Conservation (phyloP, 1,140 invertebrate species). For the Habropoda laboriosa region DNA sequence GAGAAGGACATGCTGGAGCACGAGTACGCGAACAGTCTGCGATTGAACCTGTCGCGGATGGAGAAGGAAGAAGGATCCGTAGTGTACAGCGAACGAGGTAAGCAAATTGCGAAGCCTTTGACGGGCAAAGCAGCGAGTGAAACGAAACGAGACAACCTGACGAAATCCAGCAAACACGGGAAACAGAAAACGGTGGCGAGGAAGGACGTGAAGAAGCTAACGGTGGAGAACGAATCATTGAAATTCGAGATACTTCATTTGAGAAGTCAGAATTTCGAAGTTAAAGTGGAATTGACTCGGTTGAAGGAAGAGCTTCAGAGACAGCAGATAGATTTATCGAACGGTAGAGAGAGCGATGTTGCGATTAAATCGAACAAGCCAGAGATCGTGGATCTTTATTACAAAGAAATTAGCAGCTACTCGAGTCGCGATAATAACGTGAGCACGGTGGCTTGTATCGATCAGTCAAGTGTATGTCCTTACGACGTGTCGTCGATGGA, state of each 20-base stretch:
- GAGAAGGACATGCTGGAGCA: conserved; percentile 22
- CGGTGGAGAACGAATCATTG: conserved; percentile 40
- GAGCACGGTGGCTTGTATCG: background rate
- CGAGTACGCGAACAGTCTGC: background rate
- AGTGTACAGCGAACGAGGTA: background rate
- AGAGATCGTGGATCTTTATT: conserved; percentile 23
- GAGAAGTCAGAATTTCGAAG: conserved; percentile 25
- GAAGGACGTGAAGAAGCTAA: conserved; percentile 23
- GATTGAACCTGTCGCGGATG: background rate
- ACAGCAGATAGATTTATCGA: background rate
- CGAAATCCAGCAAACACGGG: background rate
- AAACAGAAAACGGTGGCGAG: conserved; percentile 29
- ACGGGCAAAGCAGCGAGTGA: background rate
- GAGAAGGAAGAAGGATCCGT: background rate
- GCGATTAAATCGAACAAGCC: conserved; percentile 7
- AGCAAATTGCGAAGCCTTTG: too few relatives aligned
- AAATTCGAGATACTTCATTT: conserved; percentile 48
- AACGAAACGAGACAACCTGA: conserved; percentile 3
- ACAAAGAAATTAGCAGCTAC: conserved; percentile 27
- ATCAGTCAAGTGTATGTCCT: background rate
- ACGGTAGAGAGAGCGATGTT: background rate
- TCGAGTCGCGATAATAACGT: background rate
- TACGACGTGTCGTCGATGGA: background rate
- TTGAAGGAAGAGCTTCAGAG: conserved; percentile 20
- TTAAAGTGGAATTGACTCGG: conserved; percentile 19